Evolutionary conservation across 2,113 vertebrate genomes (phyloP).

Genomic region (Cochlearius cochlearius): DNA sequence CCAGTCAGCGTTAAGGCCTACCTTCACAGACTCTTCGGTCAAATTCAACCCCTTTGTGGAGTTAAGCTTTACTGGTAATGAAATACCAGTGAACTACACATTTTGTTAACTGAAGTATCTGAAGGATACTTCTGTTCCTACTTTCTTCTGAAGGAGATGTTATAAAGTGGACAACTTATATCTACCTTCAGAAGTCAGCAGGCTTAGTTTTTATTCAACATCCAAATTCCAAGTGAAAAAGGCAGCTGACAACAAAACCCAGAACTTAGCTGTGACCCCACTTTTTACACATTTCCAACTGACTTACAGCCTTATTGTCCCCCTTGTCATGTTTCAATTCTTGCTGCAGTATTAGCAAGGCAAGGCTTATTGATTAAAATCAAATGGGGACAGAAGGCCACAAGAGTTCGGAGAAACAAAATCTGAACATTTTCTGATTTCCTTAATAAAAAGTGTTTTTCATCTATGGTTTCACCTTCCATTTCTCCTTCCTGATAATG

Average conservation of each 20-base stretch:
- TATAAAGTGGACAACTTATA: background rate
- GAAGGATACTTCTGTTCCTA: background rate
- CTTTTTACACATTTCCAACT: background rate
- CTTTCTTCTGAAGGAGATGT: background rate
- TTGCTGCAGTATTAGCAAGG: background rate
- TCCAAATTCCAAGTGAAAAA: background rate
- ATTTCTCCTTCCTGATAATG: background rate
- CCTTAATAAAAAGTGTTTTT: background rate
- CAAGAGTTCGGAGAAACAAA: background rate
- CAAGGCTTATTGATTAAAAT: background rate
- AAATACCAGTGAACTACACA: background rate
- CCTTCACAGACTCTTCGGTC: background rate
- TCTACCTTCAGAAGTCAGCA: background rate
- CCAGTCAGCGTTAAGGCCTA: background rate
- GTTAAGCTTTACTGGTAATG: background rate
- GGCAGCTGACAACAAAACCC: background rate
- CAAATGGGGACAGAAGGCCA: background rate
- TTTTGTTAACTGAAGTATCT: background rate
- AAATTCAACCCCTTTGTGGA: background rate
- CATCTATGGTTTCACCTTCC: background rate
- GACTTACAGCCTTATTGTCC: background rate
- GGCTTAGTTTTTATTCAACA: background rate
- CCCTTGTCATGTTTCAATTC: background rate
- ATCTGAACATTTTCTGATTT: background rate
- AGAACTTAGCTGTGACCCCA: background rate